Evolutionary conservation across 2,797 vertebrate genomes (phyloP).

Genomic region (Coreius guichenoti): DNA sequence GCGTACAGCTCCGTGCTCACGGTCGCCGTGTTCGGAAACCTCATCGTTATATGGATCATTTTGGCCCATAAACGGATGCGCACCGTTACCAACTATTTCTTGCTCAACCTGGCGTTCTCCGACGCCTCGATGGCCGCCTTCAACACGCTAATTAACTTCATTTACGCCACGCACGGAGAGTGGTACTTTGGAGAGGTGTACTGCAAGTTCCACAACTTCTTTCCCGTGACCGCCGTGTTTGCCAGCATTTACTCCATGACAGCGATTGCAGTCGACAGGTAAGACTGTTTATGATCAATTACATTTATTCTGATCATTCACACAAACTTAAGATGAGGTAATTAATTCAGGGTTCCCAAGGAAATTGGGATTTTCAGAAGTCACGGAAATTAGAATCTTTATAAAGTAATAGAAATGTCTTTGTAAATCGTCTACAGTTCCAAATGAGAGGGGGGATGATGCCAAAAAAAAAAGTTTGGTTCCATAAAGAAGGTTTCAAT

Average conservation of each 20-base stretch:
- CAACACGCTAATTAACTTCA: constrained; percentile 93
- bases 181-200: constrained; percentile 95
- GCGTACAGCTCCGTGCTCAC: constrained; percentile 87
- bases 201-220: constrained; percentile 97
- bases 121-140: constrained; percentile 93
- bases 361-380: not conserved
- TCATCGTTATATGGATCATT: constrained; percentile 94
- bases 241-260: constrained; percentile 98
- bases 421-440: too few species aligned
- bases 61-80: constrained; percentile 93
- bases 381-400: not conserved
- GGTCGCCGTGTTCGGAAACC: constrained; percentile 89
- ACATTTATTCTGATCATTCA: not conserved
- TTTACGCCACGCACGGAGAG: constrained; percentile 89
- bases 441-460: too few species aligned
- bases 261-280: constrained; percentile 93
- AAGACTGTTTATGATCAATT: not conserved
- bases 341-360: too few species aligned
- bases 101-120: constrained; percentile 91
- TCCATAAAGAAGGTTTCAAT: not conserved
- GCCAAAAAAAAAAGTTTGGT: too few species aligned
- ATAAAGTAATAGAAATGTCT: too few species aligned
- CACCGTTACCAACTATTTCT: constrained; percentile 93
- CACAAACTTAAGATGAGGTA: not conserved
- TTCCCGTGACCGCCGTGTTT: constrained; percentile 92